Evolutionary conservation across 2,797 vertebrate genomes (phyloP).

Genomic region (Trichosurus vulpecula): DNA sequence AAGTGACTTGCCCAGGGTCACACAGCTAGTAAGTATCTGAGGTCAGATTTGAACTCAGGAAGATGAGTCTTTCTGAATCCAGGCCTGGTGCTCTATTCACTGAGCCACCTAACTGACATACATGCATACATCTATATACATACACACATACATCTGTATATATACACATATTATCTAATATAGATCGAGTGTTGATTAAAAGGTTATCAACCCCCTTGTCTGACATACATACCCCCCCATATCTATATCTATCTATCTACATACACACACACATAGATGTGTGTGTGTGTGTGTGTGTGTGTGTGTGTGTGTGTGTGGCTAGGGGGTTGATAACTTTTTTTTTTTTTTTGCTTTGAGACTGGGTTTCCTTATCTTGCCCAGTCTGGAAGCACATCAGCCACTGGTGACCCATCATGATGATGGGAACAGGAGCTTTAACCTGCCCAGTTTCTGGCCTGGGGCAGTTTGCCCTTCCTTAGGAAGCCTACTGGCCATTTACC

Average conservation of each 20-base stretch:
- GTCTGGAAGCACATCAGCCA: neutral
- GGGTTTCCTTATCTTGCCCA: neutral
- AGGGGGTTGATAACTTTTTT: neutral
- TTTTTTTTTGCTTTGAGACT: neutral
- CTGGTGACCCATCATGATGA: neutral
- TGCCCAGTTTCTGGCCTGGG: neutral
- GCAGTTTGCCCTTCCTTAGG: neutral
- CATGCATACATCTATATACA: too few relatives aligned
- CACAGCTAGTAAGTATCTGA: neutral
- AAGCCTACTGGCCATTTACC: neutral
- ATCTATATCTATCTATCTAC: neutral
- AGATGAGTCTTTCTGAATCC: neutral
- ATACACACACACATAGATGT: too few relatives aligned
- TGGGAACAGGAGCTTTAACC: neutral
- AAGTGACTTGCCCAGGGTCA: neutral
- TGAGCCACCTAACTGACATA: neutral
- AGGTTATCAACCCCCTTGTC: neutral
- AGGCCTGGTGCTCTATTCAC: neutral
- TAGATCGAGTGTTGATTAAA: neutral
- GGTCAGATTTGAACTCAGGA: neutral
- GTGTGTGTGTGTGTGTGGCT: too few relatives aligned
- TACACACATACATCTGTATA: neutral
- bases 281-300: too few relatives aligned
- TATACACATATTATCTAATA: neutral
- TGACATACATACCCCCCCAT: neutral